Percentiles rank a stretch among this genome's conserved stretches.
These are phyloP conservation scores for Megastigmus dorsalis DNA, from an alignment of 2,888 invertebrate genomes.

Conservation along the genomic window DNA sequence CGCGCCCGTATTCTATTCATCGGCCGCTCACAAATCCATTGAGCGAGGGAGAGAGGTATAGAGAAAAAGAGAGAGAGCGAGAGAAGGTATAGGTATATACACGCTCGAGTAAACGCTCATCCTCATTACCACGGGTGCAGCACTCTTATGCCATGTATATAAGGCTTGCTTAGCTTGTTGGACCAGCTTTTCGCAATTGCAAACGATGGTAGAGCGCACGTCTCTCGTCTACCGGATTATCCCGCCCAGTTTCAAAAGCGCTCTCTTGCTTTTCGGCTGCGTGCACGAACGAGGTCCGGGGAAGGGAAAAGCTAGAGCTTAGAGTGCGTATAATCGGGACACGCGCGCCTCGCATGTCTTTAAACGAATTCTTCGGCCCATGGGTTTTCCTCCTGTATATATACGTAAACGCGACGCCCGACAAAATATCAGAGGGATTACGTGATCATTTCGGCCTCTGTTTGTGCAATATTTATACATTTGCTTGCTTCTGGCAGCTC, in stretches of 20 bases:
- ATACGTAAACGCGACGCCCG: too few species aligned
- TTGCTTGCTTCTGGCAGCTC: not conserved
- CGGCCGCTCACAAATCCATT: not conserved
- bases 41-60: too few species aligned
- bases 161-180: not conserved
- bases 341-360: too few species aligned
- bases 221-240: constrained; percentile 33
- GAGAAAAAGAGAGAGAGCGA: too few species aligned
- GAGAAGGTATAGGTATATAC: too few species aligned
- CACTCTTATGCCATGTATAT: too few species aligned
- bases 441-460: not conserved
- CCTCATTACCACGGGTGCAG: constrained; percentile 38
- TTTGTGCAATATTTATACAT: constrained; percentile 33
- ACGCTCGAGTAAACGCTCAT: constrained; percentile 49
- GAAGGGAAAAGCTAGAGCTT: constrained; percentile 3
- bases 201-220: constrained; percentile 12
- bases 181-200: constrained; percentile 45
- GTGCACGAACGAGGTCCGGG: too few species aligned
- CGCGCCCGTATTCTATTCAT: constrained; percentile 13
- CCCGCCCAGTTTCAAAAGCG: constrained; percentile 3
- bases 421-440: constrained; percentile 20
- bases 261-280: not conserved
- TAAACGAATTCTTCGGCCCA: too few species aligned
- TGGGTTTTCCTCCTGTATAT: too few species aligned
- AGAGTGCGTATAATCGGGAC: constrained; percentile 23